Evolutionary conservation across 2,888 invertebrate species (phyloP), one percentile per base, ranked within the genome.

Genomic region (Aromia moschata): DNA sequence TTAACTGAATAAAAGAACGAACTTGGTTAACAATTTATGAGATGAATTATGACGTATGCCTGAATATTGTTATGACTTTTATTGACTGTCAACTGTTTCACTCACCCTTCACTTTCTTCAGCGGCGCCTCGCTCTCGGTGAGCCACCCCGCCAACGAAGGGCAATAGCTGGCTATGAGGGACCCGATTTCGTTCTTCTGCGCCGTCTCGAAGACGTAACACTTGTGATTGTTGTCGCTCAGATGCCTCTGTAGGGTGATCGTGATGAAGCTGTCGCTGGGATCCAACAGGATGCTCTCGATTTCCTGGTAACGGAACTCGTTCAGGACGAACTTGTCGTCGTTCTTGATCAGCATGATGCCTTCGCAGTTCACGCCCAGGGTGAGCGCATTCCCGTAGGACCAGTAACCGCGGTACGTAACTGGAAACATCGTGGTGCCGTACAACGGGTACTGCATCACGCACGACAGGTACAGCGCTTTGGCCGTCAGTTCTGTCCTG

Each of bases 361-460:
- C 96, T 70, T 96, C 95, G 64, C 91, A 90, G 73, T 94, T 95
- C 52, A 97, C 89, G 12, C 96, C 97, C 18, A 97, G 83, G 2
- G 95, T 86, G 17, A 89, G 83, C 66, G 82, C 83, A 69, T 84
- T 85, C 45, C 92, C 94, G 75, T 95, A 96, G 2, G 93, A 92
- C 94, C 96, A 96, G 75, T 95, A 94, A 10, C 96, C 96, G 67
- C 94, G 89, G 79, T 96, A 97, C 0, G 92, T 92, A 60, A 96
- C 96, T 9, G 90, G 90, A 60, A 75, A 81, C 81, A 81, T 80
- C 4, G 81, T 81, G 5, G 79, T 80, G 2, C 81, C 83, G 84
- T 84, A 31, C 0, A 97, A 84, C 0, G 96, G 96, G 79, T 96
- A 97, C 80, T 97, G 96, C 93, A 96, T 96, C 2, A 97, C 96